These are phyloP conservation scores for Choloepus hoffmanni DNA, from an alignment of 2,113 vertebrate genomes.

Conservation along the genomic window DNA sequence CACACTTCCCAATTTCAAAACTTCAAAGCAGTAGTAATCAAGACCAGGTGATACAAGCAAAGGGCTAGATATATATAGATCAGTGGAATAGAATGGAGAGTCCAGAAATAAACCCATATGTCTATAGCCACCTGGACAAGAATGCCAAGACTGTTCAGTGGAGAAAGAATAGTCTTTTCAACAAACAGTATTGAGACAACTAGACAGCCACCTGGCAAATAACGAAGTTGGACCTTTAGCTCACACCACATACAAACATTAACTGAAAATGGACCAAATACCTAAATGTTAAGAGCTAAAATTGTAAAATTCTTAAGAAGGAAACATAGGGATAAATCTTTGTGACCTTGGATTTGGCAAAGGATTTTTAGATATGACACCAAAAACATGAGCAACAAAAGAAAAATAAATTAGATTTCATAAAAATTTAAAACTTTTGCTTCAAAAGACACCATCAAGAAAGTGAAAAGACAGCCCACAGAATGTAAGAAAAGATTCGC, in stretches of 20 bases:
- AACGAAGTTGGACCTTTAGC: too few relatives aligned
- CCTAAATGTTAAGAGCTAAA: neutral
- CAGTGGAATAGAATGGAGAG: neutral
- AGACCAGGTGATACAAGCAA: neutral
- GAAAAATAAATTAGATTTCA: conserved; percentile 7
- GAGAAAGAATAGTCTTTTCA: neutral
- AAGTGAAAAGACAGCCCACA: neutral
- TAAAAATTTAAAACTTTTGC: conserved; percentile 14
- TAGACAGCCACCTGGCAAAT: neutral
- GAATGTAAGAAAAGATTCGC: neutral
- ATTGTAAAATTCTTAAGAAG: neutral
- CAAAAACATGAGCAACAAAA: neutral
- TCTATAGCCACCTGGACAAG: neutral
- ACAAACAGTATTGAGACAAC: neutral
- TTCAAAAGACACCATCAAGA: neutral
- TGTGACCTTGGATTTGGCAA: conserved; percentile 17
- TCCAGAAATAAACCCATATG: neutral
- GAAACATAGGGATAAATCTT: neutral
- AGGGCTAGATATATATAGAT: neutral
- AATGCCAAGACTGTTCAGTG: neutral
- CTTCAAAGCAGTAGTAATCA: neutral
- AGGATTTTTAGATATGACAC: neutral
- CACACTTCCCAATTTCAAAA: neutral
- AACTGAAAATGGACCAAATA: neutral
- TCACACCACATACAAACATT: too few relatives aligned